Conservation (phyloP, 2,888 invertebrate genomes). For the Synergus itoensis region DNA sequence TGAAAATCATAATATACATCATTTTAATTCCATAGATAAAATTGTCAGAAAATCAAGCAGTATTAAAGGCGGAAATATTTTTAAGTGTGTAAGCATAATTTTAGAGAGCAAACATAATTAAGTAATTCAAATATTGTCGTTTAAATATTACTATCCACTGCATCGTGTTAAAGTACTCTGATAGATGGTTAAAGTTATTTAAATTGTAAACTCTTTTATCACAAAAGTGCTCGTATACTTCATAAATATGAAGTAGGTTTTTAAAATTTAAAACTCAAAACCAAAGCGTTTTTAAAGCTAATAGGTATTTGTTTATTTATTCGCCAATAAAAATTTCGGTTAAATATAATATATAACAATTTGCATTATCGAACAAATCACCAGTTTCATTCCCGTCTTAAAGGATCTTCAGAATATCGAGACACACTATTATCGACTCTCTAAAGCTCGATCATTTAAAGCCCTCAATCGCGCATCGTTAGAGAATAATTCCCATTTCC, state of each 20-base stretch:
- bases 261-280: neutral
- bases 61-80: no score
- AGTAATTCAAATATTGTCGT: no score
- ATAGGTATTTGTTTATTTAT: neutral
- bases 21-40: no score
- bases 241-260: neutral
- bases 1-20: no score
- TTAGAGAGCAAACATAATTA: no score
- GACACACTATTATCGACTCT: neutral
- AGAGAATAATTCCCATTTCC: neutral
- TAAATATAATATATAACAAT: constrained; percentile 18
- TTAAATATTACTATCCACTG: neutral
- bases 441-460: neutral
- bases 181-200: neutral
- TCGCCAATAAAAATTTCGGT: neutral
- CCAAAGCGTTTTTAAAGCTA: neutral
- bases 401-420: constrained; percentile 3
- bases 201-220: no score
- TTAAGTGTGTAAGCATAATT: no score
- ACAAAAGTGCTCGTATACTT: neutral
- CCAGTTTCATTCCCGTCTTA: neutral
- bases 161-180: neutral
- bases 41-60: no score
- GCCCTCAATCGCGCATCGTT: neutral
- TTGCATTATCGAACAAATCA: neutral